Evolutionary conservation across 2,797 vertebrate genomes (phyloP), one percentile per base, ranked within the genome.

Genomic region (Anguilla obscura): DNA sequence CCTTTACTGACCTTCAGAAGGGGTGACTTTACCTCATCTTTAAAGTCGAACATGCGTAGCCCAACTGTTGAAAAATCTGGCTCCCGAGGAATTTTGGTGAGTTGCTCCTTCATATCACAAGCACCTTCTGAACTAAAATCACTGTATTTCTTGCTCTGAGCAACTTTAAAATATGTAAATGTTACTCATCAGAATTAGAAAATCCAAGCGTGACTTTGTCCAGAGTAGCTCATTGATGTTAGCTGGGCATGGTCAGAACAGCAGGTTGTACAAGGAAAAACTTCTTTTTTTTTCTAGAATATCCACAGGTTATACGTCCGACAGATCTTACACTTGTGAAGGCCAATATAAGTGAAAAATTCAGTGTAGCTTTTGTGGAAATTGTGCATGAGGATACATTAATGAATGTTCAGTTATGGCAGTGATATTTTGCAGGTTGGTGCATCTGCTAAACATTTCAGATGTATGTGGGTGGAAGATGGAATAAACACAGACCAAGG

Each of bases 401-500:
- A 30, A 71, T 71, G 27, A 71, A 30, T 71, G 69, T 33, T 30
- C 27, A 24, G 60, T 24, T 66, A n/a, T 58, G 14, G 60, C 60
- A 6, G 60, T 66, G 60, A 9, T 66, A 1, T 66, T 66, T n/a
- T n/a, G 69, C 69, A 71, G n/a, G 6, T 27, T n/a, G n/a, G 7
- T 6, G 24, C 33, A 79, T 6, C 74, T 40, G 33, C 18, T 40
- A 14, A 14, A 36, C 33, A 24, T 6, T n/a, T 69, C 21, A 69
- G 63, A 27, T 69, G 63, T 1, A 9, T 21, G 60, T 76, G 36
- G n/a, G 33, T 24, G 14, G 40, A 45, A 45, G 40, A 0, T 4
- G 40, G 40, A 45, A 52, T 21, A 52, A 48, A 7, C 52, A 16
- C 58, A 56, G 45, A 30, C 63, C 6, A 94, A 96, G 92, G 93